These are phyloP conservation scores for Camponotus fellah DNA, from an alignment of 2,888 invertebrate genomes.

Conservation along the genomic window DNA sequence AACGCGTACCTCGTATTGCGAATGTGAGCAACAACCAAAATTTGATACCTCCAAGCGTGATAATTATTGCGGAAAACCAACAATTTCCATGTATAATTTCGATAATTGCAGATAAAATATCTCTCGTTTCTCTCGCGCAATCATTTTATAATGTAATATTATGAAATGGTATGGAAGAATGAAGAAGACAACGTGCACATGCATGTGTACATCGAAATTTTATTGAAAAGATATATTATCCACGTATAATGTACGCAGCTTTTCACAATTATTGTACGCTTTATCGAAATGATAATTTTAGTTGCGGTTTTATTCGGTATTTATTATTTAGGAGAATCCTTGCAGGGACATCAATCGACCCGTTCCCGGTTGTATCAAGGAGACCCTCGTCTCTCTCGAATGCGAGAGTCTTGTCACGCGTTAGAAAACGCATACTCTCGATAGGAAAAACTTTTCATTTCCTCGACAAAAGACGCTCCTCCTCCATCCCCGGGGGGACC, in stretches of 20 bases:
- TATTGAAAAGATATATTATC: not conserved
- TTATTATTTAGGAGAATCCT: conserved; percentile 21
- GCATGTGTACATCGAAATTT: not conserved
- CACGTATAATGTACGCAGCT: not conserved
- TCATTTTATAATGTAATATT: conserved; percentile 29
- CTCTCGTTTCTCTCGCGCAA: conserved; percentile 1
- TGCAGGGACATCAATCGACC: not conserved
- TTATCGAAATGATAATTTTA: not conserved
- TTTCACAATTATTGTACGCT: not conserved
- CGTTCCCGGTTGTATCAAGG: not conserved
- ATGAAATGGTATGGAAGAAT: not conserved
- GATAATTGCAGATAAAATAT: conserved; percentile 45
- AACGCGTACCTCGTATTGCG: not conserved
- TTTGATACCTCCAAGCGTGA: conserved; percentile 30
- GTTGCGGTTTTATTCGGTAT: not conserved
- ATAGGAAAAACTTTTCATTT: conserved; percentile 73
- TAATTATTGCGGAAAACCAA: conserved; percentile 47
- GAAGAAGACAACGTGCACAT: not conserved
- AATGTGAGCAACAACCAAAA: not conserved
- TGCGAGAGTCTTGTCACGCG: conserved; percentile 44
- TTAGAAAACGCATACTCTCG: conserved; percentile 70
- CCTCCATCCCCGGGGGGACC: conserved; percentile 61
- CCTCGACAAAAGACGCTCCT: conserved; percentile 67
- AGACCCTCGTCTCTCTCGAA: not conserved
- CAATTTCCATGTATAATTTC: conserved; percentile 46